Conservation (phyloP, 2,113 vertebrate genomes). For the Sander vitreus region DNA sequence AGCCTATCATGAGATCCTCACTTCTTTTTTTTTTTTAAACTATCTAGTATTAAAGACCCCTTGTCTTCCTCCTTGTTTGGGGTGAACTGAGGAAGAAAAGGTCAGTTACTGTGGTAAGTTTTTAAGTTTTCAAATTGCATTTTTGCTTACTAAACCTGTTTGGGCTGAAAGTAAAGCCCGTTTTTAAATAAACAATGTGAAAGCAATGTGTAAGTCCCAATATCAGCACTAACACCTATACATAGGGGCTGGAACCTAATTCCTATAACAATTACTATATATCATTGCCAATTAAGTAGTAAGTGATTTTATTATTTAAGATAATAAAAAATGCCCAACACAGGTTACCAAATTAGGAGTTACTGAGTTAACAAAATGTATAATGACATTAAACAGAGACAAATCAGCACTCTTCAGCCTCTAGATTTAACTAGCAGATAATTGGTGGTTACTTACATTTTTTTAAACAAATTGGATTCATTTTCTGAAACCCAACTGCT, state of each 20-base stretch:
- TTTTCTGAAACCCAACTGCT: too few species aligned
- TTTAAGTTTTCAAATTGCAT: not conserved
- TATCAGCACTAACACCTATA: not conserved
- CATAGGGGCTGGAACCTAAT: not conserved
- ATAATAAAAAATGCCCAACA: not conserved
- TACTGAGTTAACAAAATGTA: too few species aligned
- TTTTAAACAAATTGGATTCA: too few species aligned
- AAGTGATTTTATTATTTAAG: not conserved
- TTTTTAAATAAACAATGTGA: not conserved
- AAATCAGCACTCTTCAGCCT: too few species aligned
- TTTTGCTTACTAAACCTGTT: not conserved
- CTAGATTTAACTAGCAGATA: too few species aligned
- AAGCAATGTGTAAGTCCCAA: not conserved
- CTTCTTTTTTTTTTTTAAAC: not conserved
- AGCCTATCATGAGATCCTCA: constrained; percentile 17
- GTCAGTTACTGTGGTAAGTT: not conserved
- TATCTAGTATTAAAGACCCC: not conserved
- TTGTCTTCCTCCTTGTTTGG: not conserved
- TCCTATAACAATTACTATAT: not conserved
- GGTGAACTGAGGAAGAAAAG: not conserved
- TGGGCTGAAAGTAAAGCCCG: not conserved
- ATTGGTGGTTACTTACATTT: too few species aligned
- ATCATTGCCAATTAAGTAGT: not conserved
- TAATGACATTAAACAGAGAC: too few species aligned
- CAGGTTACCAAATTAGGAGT: too few species aligned